phyloP scores from a whole-genome alignment of 2,113 vertebrate species.

The Smithornis capensis region DNA sequence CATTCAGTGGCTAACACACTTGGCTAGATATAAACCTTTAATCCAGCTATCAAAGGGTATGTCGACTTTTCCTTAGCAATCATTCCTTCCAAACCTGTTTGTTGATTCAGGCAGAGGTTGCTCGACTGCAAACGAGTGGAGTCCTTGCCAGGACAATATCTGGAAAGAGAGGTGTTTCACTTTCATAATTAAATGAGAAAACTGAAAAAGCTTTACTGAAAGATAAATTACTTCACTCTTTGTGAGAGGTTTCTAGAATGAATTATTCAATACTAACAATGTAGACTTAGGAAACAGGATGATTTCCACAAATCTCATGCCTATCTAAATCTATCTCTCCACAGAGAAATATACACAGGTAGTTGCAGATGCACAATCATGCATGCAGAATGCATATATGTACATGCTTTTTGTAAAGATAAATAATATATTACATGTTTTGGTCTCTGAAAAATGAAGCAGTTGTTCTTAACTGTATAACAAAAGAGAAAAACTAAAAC shows the following conservation, averaged over 20 bases:
- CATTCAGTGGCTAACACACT: not conserved
- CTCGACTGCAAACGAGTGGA: not conserved
- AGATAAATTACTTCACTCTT: not conserved
- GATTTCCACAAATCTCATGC: not conserved
- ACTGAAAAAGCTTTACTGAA: slow-evolving; percentile 31
- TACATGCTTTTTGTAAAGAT: not conserved
- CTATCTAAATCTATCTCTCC: not conserved
- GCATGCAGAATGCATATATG: not conserved
- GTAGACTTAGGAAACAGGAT: not conserved
- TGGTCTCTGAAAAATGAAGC: not conserved
- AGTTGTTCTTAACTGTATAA: not conserved
- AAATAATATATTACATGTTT: not conserved
- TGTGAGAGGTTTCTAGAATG: slow-evolving; percentile 20
- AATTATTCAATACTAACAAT: not conserved
- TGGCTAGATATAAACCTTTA: not conserved
- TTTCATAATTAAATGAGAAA: slow-evolving; percentile 38
- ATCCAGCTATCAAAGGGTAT: not conserved
- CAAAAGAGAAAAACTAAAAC: not conserved
- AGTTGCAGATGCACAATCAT: not conserved
- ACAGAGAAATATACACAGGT: not conserved
- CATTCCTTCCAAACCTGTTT: slow-evolving; percentile 1
- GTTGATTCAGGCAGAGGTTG: not conserved
- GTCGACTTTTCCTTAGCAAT: not conserved
- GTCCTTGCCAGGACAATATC: slow-evolving; percentile 7
- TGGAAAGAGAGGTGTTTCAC: not conserved